Conservation (phyloP, 2,888 invertebrate genomes). For the Melipona beecheii region DNA sequence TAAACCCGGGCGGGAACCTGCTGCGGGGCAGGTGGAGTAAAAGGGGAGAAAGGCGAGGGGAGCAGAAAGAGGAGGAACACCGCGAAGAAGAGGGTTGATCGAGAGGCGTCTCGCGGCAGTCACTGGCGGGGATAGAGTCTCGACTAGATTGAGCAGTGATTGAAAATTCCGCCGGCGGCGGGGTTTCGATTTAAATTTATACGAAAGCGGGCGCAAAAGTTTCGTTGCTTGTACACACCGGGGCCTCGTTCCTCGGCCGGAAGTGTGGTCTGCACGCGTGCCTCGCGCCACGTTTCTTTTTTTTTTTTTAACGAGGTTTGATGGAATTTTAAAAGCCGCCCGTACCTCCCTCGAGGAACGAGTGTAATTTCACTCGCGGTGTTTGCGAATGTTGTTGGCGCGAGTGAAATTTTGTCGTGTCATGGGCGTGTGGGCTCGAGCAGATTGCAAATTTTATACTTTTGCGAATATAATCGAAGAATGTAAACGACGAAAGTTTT, state of each 20-base stretch:
- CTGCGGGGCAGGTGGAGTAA: conserved; percentile 58
- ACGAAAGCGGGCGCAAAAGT: conserved; percentile 45
- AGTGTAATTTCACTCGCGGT: not conserved
- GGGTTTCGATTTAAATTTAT: conserved; percentile 80
- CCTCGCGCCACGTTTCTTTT: too few species aligned
- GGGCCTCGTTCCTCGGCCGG: not conserved
- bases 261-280: not conserved
- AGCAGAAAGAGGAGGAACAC: conserved; percentile 4
- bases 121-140: conserved; percentile 64
- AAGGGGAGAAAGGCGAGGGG: conserved; percentile 9
- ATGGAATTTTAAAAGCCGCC: conserved; percentile 46
- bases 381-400: not conserved
- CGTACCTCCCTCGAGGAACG: not conserved
- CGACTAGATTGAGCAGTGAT: conserved; percentile 82
- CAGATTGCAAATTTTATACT: not conserved
- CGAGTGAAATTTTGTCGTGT: not conserved
- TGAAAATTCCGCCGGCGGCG: conserved; percentile 81
- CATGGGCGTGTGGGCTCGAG: not conserved
- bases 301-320: conserved; percentile 35
- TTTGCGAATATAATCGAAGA: not conserved
- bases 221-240: conserved; percentile 41
- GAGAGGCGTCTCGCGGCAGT: conserved; percentile 39
- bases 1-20: conserved; percentile 76
- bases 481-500: too few species aligned
- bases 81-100: conserved; percentile 22